Conservation (phyloP, 2,888 invertebrate species). For the Macrophya alboannulata region DNA sequence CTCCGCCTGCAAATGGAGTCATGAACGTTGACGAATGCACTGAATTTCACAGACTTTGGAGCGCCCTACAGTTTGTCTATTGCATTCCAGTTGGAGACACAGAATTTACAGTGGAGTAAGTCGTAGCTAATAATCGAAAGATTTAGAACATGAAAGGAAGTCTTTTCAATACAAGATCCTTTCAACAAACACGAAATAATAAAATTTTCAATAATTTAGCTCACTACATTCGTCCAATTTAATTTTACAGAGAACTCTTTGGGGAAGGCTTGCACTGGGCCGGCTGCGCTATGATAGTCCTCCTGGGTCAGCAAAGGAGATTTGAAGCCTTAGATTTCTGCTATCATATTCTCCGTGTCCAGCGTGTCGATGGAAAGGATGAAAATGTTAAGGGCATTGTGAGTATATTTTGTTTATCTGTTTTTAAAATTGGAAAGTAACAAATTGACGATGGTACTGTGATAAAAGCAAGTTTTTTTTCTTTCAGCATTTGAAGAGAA, state of each 20-base stretch:
- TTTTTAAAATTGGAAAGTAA: not conserved
- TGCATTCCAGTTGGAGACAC: slow-evolving; percentile 98
- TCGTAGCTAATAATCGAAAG: slow-evolving; percentile 68
- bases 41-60: slow-evolving; percentile 98
- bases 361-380: slow-evolving; percentile 97
- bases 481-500: slow-evolving; percentile 92
- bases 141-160: not conserved
- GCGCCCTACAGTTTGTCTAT: slow-evolving; percentile 98
- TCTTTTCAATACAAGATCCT: not conserved
- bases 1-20: slow-evolving; percentile 95
- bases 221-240: slow-evolving; percentile 22
- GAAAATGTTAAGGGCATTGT: slow-evolving; percentile 97
- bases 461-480: slow-evolving; percentile 41
- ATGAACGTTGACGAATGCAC: slow-evolving; percentile 98
- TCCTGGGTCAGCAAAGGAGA: slow-evolving; percentile 96
- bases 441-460: not conserved
- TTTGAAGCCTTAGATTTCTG: slow-evolving; percentile 99
- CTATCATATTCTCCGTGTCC: slow-evolving; percentile 97
- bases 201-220: slow-evolving; percentile 42
- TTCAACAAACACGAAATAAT: not conserved
- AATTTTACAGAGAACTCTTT: slow-evolving; percentile 90
- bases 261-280: slow-evolving; percentile 99
- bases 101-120: slow-evolving; percentile 97
- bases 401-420: slow-evolving; percentile 80
- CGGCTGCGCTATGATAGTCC: slow-evolving; percentile 97